Conservation (phyloP, 2,797 vertebrate species). For the Phalanger gymnotis region DNA sequence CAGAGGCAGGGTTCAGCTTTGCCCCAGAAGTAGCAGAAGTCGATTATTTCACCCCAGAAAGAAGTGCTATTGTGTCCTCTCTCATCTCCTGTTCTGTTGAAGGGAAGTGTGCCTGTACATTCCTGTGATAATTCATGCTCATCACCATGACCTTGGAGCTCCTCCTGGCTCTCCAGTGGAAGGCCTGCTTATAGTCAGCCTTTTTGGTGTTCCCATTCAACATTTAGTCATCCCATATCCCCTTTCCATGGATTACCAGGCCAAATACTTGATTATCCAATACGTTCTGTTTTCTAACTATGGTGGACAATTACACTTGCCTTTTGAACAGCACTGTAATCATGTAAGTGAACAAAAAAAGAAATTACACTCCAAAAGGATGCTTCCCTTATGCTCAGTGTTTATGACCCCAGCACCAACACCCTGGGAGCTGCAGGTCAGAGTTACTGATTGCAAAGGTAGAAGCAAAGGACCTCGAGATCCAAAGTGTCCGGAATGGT, state of each 20-base stretch:
- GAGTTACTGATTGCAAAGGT: neutral
- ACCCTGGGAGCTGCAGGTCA: neutral
- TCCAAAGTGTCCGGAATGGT: neutral
- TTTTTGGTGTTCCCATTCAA: neutral
- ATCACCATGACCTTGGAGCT: neutral
- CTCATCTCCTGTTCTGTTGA: neutral
- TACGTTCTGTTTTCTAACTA: neutral
- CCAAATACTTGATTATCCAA: neutral
- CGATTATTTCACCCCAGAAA: neutral
- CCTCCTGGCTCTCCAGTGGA: neutral
- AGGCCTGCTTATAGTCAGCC: neutral
- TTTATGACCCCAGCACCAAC: neutral
- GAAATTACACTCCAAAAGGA: neutral
- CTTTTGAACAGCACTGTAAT: neutral
- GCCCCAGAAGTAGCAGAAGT: neutral
- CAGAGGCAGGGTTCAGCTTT: neutral
- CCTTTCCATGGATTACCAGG: neutral
- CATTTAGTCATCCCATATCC: neutral
- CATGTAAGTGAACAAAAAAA: neutral
- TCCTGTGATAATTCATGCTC: neutral
- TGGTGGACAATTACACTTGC: neutral
- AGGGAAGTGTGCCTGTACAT: neutral
- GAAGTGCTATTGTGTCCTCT: neutral
- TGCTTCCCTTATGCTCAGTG: neutral
- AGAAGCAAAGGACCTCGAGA: neutral